Percentiles rank a stretch among this genome's conserved stretches.
phyloP scores from a whole-genome alignment of 2,797 vertebrate genomes.

The Labroides dimidiatus region DNA sequence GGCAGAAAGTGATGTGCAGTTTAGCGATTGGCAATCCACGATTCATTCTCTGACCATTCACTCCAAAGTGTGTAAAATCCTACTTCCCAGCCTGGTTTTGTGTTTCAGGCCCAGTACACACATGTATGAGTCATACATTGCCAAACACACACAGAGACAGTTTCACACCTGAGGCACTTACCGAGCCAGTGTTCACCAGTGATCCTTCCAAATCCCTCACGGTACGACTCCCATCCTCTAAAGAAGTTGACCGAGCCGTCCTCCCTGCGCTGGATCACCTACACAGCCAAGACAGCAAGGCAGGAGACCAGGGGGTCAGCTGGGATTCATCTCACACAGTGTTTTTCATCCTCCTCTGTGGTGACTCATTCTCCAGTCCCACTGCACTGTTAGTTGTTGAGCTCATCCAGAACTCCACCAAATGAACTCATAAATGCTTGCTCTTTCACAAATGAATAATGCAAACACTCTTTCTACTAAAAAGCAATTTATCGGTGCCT shows the following conservation, averaged over 20 bases:
- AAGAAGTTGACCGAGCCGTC: slow-evolving; percentile 97
- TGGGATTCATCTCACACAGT: slow-evolving; percentile 38
- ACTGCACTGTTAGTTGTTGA: slow-evolving; percentile 33
- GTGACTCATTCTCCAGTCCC: slow-evolving; percentile 56
- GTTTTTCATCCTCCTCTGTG: slow-evolving; percentile 51
- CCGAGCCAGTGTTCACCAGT: slow-evolving; percentile 98
- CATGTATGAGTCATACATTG: slow-evolving; percentile 26
- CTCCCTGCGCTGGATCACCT: slow-evolving; percentile 96
- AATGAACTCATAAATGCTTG: slow-evolving; percentile 64
- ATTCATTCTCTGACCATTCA: not conserved
- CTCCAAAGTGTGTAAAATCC: not conserved
- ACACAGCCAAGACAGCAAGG: slow-evolving; percentile 46
- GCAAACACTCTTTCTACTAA: slow-evolving; percentile 64
- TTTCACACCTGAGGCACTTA: slow-evolving; percentile 73
- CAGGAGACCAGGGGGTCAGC: slow-evolving; percentile 46
- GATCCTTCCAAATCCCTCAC: slow-evolving; percentile 96
- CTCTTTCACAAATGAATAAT: slow-evolving; percentile 74
- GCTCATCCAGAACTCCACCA: slow-evolving; percentile 60
- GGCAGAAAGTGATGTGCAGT: not conserved
- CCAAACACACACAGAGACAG: slow-evolving; percentile 15
- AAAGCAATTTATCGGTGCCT: slow-evolving; percentile 74
- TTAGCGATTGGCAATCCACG: not conserved
- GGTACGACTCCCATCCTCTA: slow-evolving; percentile 94
- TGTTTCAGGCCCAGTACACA: not conserved
- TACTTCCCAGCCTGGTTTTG: not conserved